Percentiles rank a stretch among this genome's conserved stretches.
Evolutionary conservation across 2,888 invertebrate species (phyloP).

Genomic region (Lysandra bellargus): DNA sequence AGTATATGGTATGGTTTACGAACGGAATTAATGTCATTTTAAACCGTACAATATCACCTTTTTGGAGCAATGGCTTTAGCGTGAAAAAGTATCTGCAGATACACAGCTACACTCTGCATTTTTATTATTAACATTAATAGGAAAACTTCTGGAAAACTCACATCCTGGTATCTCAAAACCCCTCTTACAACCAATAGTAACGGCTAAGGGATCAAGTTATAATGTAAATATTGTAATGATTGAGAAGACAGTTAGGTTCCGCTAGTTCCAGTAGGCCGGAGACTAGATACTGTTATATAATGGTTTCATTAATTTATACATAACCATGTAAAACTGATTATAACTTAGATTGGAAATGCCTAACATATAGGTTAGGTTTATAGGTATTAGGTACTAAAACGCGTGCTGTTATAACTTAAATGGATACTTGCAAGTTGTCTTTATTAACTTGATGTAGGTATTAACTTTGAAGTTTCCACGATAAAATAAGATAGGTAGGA

Average conservation of each 20-base stretch:
- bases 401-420: no score
- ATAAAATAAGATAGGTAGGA: no score
- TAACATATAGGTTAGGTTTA: background rate
- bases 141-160: background rate
- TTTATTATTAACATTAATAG: background rate
- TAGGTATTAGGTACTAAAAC: no score
- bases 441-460: no score
- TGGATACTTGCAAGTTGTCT: no score
- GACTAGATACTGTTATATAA: slow-evolving; percentile 62
- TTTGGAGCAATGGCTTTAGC: no score
- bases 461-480: no score
- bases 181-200: background rate
- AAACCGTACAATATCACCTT: no score
- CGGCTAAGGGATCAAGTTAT: slow-evolving; percentile 26
- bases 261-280: slow-evolving; percentile 48
- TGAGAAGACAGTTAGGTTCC: slow-evolving; percentile 46
- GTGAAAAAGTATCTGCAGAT: no score
- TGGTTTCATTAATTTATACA: slow-evolving; percentile 26
- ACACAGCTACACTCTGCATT: background rate
- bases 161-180: background rate
- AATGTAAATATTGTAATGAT: slow-evolving; percentile 37
- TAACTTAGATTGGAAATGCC: background rate
- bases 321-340: background rate
- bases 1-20: background rate
- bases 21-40: no score